Percentiles rank a stretch among this genome's conserved stretches.
These are phyloP conservation scores for Nudaria mundana DNA, from an alignment of 2,888 invertebrate genomes.

Conservation along the genomic window DNA sequence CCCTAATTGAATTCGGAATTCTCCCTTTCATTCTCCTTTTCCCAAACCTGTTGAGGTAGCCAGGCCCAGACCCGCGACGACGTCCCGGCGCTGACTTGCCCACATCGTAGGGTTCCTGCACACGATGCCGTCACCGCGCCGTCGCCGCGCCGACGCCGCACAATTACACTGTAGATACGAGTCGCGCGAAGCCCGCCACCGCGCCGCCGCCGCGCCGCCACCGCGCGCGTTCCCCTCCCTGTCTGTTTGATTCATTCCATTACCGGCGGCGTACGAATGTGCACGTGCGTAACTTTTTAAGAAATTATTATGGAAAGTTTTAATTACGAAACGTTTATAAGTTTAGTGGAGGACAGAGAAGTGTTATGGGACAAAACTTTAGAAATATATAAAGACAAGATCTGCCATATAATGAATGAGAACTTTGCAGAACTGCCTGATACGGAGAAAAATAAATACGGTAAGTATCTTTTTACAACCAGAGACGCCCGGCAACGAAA, in stretches of 20 bases:
- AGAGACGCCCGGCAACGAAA: no score
- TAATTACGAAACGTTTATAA: no score
- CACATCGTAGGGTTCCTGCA: no score
- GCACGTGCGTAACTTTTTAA: conserved; percentile 10
- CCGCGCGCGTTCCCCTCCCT: conserved; percentile 7
- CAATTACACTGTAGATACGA: conserved; percentile 4
- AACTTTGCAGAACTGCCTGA: conserved; percentile 6
- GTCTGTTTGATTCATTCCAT: conserved; percentile 8
- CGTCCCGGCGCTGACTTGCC: no score
- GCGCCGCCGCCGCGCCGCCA: conserved; percentile 1
- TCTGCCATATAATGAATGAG: conserved; percentile 4
- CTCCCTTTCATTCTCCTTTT: no score
- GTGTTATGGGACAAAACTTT: conserved; percentile 8
- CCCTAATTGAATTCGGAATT: no score
- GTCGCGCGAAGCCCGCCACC: conserved; percentile 3
- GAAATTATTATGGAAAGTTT: background rate
- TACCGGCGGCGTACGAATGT: conserved; percentile 5
- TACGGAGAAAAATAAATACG: conserved; percentile 6
- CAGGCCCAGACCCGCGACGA: no score
- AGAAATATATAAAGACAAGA: conserved; percentile 9
- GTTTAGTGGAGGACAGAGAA: no score
- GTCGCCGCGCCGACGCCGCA: background rate
- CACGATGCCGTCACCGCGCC: no score
- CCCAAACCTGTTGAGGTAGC: no score
- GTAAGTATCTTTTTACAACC: conserved; percentile 7